phyloP scores from a whole-genome alignment of 2,888 invertebrate genomes.

The Rhagonycha lutea region DNA sequence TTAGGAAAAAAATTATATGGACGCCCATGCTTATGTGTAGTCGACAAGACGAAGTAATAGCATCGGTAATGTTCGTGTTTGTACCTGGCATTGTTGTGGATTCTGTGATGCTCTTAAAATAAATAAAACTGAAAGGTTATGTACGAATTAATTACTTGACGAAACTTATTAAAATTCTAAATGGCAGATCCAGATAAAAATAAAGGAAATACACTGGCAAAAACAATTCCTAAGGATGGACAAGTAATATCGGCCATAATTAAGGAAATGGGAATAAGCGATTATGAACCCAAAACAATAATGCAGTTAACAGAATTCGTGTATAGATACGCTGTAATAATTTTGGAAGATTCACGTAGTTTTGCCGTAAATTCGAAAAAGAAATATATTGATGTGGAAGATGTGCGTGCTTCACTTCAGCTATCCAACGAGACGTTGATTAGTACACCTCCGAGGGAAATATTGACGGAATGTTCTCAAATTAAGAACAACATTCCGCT shows the following conservation, averaged over 20 bases:
- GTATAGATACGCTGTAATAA: constrained; percentile 87
- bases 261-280: constrained; percentile 91
- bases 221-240: constrained; percentile 90
- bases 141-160: too few species aligned
- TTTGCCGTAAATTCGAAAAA: constrained; percentile 93
- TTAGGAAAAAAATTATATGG: too few species aligned
- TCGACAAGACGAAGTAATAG: too few species aligned
- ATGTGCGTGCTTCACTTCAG: constrained; percentile 88
- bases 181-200: constrained; percentile 66
- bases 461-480: constrained; percentile 82
- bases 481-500: constrained; percentile 86
- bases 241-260: constrained; percentile 94
- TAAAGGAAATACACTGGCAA: constrained; percentile 60
- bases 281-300: constrained; percentile 92
- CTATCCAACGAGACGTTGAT: constrained; percentile 88
- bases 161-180: too few species aligned
- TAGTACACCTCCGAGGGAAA: constrained; percentile 89
- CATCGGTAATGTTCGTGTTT: too few species aligned
- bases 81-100: too few species aligned
- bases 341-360: constrained; percentile 88
- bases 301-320: constrained; percentile 95
- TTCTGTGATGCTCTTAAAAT: too few species aligned
- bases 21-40: too few species aligned
- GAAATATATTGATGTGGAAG: constrained; percentile 88
- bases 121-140: too few species aligned